phyloP scores from a whole-genome alignment of 2,113 vertebrate genomes.

The Arvicanthis niloticus region DNA sequence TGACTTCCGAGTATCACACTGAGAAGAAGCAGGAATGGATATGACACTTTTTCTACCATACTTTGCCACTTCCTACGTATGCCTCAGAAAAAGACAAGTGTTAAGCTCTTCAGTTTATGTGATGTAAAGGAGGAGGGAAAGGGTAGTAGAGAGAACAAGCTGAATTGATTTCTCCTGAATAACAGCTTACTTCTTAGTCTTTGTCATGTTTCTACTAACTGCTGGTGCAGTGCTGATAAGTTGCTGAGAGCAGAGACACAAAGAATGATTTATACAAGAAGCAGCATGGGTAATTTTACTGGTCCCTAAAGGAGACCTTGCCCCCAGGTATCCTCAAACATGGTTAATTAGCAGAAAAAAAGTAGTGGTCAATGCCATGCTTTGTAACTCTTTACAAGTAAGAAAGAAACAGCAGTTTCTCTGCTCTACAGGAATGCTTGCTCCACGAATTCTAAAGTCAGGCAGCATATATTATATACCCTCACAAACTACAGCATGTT shows the following conservation, averaged over 20 bases:
- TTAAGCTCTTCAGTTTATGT: constrained; percentile 31
- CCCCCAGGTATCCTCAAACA: background rate
- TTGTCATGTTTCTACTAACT: constrained; percentile 55
- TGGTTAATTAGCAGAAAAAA: background rate
- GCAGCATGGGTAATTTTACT: constrained; percentile 9
- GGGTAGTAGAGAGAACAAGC: background rate
- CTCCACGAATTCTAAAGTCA: constrained; percentile 20
- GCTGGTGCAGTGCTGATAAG: constrained; percentile 46
- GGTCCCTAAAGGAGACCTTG: constrained; percentile 47
- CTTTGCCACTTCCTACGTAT: background rate
- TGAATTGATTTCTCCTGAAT: constrained; percentile 43
- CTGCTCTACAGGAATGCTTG: background rate
- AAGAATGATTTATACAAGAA: constrained; percentile 58
- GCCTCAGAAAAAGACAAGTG: constrained; percentile 11
- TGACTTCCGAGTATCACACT: constrained; percentile 47
- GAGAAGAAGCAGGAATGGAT: background rate
- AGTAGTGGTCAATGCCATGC: background rate
- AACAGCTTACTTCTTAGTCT: constrained; percentile 40
- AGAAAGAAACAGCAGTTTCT: constrained; percentile 31
- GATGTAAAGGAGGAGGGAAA: background rate
- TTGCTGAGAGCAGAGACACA: constrained; percentile 6
- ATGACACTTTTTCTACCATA: background rate
- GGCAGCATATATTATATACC: background rate
- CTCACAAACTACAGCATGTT: background rate
- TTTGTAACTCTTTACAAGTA: constrained; percentile 4